Evolutionary conservation across 2,113 vertebrate species (phyloP), one percentile per base, ranked within the genome.

Genomic region (Zosterops pallidus): DNA sequence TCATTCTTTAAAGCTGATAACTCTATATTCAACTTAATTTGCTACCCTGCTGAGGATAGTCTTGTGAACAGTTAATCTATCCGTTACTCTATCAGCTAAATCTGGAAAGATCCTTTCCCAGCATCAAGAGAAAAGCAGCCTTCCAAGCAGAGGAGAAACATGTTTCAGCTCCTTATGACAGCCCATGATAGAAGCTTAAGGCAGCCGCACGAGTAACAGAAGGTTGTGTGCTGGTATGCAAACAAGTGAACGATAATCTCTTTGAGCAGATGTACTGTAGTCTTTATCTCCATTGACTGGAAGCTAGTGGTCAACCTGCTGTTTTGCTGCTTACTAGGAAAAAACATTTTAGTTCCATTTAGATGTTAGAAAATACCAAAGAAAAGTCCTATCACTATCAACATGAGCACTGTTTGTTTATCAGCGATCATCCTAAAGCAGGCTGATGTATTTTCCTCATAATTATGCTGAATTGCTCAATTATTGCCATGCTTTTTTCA

Each of bases 271-370:
- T 83, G 93, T 81, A 71, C 75, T 47, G 6, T 3, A 78, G 52
- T 18, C 74, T 94, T 91, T 93, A 95, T 83, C 85, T 76, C 53
- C 28, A 26, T 41, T 93, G 50, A 90, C 90, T 56, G 90, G 81
- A 93, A 95, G 35, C n/a, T 50, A 28, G 29, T 14, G 26, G 22
- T 79, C 78, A 90, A 20, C 29, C 71, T 83, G 4, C 47, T 86
- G 33, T n/a, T 74, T 74, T 12, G 0, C 18, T 35, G 4, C 39
- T 59, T 42, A 52, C 16, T 41, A 65, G 39, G 28, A 52, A 59
- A 72, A 71, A 49, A 7, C 0, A 83, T 62, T 79, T 80, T 42
- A 81, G 23, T 75, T 47, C 44, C 21, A 46, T 53, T 87, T 69
- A 62, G 15, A 28, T 49, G 5, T 74, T 46, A 69, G 20, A 29